These are phyloP conservation scores for Oceanodroma leucorhoa DNA, from an alignment of 2,797 vertebrate species.

Conservation along the genomic window DNA sequence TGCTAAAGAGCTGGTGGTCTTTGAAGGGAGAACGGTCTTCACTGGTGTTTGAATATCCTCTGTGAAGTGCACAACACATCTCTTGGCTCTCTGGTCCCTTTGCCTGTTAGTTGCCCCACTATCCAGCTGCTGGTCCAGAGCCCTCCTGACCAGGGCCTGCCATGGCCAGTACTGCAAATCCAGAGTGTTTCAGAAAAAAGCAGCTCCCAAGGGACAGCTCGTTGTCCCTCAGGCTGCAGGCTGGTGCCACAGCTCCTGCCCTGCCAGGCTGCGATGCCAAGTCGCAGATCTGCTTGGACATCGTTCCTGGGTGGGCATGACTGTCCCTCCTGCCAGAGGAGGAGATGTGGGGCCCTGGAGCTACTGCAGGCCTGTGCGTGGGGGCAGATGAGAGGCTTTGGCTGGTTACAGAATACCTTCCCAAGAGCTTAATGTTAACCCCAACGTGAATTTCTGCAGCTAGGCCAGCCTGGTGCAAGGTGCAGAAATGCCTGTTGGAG, in stretches of 20 bases:
- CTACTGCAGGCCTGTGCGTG: background rate
- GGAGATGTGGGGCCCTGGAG: background rate
- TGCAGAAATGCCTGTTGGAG: background rate
- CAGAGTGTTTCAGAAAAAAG: background rate
- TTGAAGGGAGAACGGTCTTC: background rate
- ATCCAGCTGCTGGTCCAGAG: background rate
- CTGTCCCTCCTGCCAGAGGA: background rate
- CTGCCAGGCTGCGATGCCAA: background rate
- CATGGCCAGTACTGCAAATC: background rate
- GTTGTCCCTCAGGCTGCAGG: fast-evolving
- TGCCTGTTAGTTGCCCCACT: background rate
- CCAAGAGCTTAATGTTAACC: background rate
- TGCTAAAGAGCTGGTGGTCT: background rate
- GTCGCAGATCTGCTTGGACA: background rate
- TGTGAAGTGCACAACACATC: background rate
- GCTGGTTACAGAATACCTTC: background rate
- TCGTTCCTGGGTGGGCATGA: background rate
- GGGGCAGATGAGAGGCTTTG: background rate
- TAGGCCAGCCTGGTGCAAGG: background rate
- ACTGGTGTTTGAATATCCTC: background rate
- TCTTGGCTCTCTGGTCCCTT: background rate
- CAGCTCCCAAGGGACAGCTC: background rate
- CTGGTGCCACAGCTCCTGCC: background rate
- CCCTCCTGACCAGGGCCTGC: background rate
- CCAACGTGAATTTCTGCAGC: background rate